phyloP scores from a whole-genome alignment of 2,797 vertebrate genomes.

The Pangasius macronema region DNA sequence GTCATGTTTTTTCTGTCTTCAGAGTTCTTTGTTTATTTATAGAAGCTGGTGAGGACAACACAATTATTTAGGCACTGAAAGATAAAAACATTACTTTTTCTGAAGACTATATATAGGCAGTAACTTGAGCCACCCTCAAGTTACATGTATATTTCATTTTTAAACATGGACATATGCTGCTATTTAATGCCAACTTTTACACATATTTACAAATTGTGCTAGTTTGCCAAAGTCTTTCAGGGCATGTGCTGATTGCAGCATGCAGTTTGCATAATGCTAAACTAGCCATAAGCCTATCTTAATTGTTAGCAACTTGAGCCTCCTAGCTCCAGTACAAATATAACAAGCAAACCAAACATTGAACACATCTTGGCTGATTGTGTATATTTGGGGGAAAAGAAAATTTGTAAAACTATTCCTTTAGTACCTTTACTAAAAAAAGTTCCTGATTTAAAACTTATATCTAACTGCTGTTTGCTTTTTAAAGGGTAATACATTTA shows the following conservation, averaged over 20 bases:
- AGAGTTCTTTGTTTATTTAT: background rate
- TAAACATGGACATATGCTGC: background rate
- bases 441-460: background rate
- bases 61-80: background rate
- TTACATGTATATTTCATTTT: background rate
- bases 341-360: background rate
- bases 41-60: background rate
- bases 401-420: background rate
- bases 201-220: background rate
- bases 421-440: background rate
- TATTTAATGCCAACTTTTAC: background rate
- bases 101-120: background rate
- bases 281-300: background rate
- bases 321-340: background rate
- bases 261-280: background rate
- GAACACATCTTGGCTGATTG: background rate
- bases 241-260: background rate
- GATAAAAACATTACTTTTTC: background rate
- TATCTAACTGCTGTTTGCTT: background rate
- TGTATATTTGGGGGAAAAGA: background rate
- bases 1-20: background rate
- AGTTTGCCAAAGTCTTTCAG: background rate
- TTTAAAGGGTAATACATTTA: constrained; percentile 17
- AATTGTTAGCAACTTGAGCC: background rate
- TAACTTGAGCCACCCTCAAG: background rate